Evolutionary conservation across 2,113 vertebrate genomes (phyloP), one percentile per base, ranked within the genome.

Genomic region (Mobula hypostoma): DNA sequence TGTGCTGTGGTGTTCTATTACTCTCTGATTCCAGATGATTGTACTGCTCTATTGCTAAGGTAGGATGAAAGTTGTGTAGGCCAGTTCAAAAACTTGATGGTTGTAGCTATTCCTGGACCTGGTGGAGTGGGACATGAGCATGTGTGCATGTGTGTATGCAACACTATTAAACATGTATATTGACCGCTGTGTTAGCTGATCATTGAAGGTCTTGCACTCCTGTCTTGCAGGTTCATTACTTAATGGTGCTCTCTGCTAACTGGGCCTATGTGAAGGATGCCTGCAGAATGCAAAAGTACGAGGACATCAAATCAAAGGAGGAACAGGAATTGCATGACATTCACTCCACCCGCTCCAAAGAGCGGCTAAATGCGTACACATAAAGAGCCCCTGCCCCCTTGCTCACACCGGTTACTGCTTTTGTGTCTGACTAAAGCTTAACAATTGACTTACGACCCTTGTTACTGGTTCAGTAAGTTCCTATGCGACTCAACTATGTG

Each of bases 201-300:
- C 29, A 78, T 27, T 94, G 14, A 76, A 72, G 63, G 2, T 24
- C 32, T 63, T 19, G 48, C 77, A 32, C 21, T 7, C 21, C 17
- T 63, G 94, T 95, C 94, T 95, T 94, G 56, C 96, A 99, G 99
- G 98, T 99, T 95, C 99, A 99, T 95, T 99, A 99, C 96, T 97
- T 99, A 96, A 99, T 99, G 99, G 99, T 99, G 94, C 97, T 99
- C 94, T 99, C 99, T 63, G 98, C 99, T 94, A 99, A 99, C 97
- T 99, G 99, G 98, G 99, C 99, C 95, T 99, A 99, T 4, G 99
- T 99, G 96, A 99, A 99, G 95, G 98, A 99, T 48, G 99, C 98
- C 40, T 99, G 99, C 97, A 97, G 98, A 95, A 98, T 99, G 98
- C 98, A 99, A 95, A 99, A 99, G 95, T 99, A 99, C 0, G 99